Base-by-base conservation (phyloP, 2,797 vertebrate genomes). In the Taeniopygia guttata region DNA sequence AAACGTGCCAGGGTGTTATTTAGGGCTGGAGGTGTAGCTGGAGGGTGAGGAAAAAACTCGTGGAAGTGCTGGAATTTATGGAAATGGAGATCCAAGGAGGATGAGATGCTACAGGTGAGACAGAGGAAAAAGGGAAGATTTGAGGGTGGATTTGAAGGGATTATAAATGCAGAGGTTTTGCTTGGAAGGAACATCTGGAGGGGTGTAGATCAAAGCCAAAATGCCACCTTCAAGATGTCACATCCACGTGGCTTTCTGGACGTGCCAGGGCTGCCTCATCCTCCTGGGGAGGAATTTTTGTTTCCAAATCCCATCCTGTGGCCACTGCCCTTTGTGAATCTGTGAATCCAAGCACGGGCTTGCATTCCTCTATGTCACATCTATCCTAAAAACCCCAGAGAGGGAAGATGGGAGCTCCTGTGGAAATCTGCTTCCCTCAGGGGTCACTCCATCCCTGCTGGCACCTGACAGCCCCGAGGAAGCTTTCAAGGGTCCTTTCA, bases 401-500 rank as follows among this genome's bases (percentile, higher is more conserved):
- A 72, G 34, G 27, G 38, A 20, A 48, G 21, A 5, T 7, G 56
- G 13, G 73, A 91, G 12, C 10, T 59, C 64, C 40, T 0, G 0
- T 36, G 56, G 89, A 36, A 74, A 80, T 59, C 68, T 64, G 34
- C 21, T 30, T 62, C 80, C 80, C 93, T 9, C 32, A 6, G 76
- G 72, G 76, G 85, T 95, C 84, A 51, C 30, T 45, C 26, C 69
- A 72, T 11, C 69, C 78, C 90, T 62, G 32, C 75, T 27, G 68
- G 86, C 90, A 93, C 94, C 93, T 94, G 95, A 95, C 91, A 92
- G 69, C 89, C 52, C 82, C 79, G 20, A 60, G 87, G 89, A 75
- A 79, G 67, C 20, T 91, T 45, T 89, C 91, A 94, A 97, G 94
- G 79, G 87, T 40, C 80, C 77, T 95, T 95, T 94, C 92, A 93